Evolutionary conservation across 2,888 invertebrate genomes (phyloP).

Genomic region (Stenotaenia linearis): DNA sequence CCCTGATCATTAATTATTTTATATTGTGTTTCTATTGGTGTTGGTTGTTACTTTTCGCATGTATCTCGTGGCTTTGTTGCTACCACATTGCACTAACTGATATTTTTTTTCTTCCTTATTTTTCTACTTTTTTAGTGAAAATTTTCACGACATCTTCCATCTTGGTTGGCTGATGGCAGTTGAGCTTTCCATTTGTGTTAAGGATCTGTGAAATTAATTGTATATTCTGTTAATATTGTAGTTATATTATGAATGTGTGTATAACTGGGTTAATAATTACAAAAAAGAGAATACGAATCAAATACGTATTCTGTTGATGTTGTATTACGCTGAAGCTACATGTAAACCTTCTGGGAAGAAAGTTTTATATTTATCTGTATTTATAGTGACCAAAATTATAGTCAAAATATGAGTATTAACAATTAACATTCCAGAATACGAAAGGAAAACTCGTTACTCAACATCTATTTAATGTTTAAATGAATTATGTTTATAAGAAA

Average conservation of each 20-base stretch:
- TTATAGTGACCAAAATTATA: not conserved
- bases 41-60: not conserved
- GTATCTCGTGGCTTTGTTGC: not conserved
- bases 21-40: not conserved
- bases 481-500: not conserved
- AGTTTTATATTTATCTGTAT: not conserved
- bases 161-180: not conserved
- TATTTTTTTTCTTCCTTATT: not conserved
- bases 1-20: too few species aligned
- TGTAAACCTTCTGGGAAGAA: not conserved
- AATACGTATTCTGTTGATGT: not conserved
- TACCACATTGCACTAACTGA: slow-evolving; percentile 1
- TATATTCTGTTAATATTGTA: slow-evolving; percentile 24
- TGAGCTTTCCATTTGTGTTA: not conserved
- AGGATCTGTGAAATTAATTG: slow-evolving; percentile 10
- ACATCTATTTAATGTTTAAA: not conserved
- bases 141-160: slow-evolving; percentile 17
- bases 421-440: not conserved
- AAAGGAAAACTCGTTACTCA: not conserved
- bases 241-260: slow-evolving; percentile 9
- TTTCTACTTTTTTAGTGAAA: slow-evolving; percentile 6
- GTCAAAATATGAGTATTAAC: not conserved
- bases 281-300: not conserved
- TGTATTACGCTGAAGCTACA: not conserved
- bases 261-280: not conserved